Evolutionary conservation across 2,888 invertebrate genomes (phyloP).

Genomic region (Hermaeophaga mercurialis): DNA sequence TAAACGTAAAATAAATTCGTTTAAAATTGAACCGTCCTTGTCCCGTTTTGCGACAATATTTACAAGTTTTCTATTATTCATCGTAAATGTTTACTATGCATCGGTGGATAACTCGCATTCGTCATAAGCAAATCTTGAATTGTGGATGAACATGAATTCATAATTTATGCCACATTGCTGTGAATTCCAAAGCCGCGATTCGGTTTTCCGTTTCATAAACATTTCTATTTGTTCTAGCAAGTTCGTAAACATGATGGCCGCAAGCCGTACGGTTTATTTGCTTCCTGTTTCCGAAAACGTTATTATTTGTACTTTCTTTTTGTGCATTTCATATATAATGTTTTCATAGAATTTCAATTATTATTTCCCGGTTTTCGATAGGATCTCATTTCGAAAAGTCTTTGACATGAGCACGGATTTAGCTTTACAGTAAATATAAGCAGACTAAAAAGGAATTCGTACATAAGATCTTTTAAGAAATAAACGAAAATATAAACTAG

Average conservation of each 20-base stretch:
- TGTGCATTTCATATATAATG: neutral
- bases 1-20: neutral
- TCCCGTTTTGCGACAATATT: neutral
- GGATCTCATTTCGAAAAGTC: neutral
- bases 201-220: slow-evolving; percentile 17
- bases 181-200: slow-evolving; percentile 5
- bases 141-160: slow-evolving; percentile 13
- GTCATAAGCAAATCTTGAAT: slow-evolving; percentile 13
- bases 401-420: too few species aligned
- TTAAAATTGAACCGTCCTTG: neutral
- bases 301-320: slow-evolving; percentile 9
- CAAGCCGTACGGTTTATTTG: slow-evolving; percentile 1
- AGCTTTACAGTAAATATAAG: too few species aligned
- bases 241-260: slow-evolving; percentile 8
- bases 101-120: slow-evolving; percentile 11
- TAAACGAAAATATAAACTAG: too few species aligned
- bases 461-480: too few species aligned
- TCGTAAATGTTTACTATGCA: slow-evolving; percentile 11
- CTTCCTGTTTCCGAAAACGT: slow-evolving; percentile 8
- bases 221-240: slow-evolving; percentile 14
- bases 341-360: slow-evolving; percentile 2
- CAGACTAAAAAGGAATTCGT: too few species aligned
- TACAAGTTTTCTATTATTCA: slow-evolving; percentile 5
- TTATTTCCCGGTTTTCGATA: neutral
- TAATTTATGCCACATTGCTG: slow-evolving; percentile 12